Evolutionary conservation across 2,113 vertebrate genomes (phyloP), one percentile per base, ranked within the genome.

Genomic region (Balaeniceps rex): DNA sequence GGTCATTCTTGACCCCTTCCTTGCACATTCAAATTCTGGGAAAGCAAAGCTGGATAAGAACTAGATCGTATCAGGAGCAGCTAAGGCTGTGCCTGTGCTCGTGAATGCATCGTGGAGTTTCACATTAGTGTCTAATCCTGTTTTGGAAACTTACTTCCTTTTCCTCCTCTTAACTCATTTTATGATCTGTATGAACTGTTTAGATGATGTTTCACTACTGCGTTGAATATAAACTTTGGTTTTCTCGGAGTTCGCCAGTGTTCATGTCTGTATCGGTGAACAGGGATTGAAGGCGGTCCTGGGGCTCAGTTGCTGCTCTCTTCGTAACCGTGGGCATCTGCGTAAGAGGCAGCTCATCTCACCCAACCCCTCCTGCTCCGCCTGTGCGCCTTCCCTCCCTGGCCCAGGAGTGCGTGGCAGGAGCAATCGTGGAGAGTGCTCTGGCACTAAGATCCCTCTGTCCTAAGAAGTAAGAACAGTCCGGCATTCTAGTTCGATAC

Each of bases 141-240:
- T 75, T 81, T 76, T n/a, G 58, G 54, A 87, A 95, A 80, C 60
- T 81, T 28, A 15, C 24, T 96, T 90, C 93, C 71, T 52, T 92
- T 92, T 86, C 75, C 29, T 85, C 25, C 47, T 66, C 63, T 63
- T 28, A 49, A 78, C 28, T 84, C 44, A 26, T 34, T 65, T 42
- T 38, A 14, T 63, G 42, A 49, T 68, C 85, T 34, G 23, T 49
- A 68, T 2, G 6, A 34, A 31, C n/a, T 28, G 42, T 83, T 88
- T 42, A 42, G 47, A 10, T 80, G 71, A 55, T 64, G 40, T 86
- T 92, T 83, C 49, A 6, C 36, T 58, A 8, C 79, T 49, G n/a
- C 3, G 5, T 51, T 75, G 47, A 82, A 69, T 21, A 29, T 54
- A 71, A 85, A 79, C 79, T 70, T 57, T 58, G 29, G 28, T 58